Conservation (phyloP, 2,113 vertebrate species). For the Podarcis raffonei region DNA sequence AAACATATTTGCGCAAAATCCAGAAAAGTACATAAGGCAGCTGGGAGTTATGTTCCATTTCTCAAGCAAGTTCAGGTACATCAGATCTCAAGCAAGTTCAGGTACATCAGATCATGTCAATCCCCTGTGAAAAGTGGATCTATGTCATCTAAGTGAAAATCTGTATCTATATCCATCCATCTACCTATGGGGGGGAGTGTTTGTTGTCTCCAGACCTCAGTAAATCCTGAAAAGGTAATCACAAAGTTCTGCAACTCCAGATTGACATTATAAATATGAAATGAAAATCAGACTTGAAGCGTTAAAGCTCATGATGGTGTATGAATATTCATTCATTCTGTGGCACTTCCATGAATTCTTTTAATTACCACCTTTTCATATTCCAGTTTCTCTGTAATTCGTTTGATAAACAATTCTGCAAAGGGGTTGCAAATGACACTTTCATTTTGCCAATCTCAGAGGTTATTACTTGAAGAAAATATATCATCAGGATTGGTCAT, state of each 20-base stretch:
- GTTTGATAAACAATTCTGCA: not conserved
- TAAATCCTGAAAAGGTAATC: not conserved
- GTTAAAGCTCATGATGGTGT: not conserved
- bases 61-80: too few species aligned
- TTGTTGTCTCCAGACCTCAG: not conserved
- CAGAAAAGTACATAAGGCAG: too few species aligned
- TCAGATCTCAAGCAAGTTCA: too few species aligned
- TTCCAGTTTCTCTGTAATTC: slow-evolving; percentile 15
- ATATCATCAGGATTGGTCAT: not conserved
- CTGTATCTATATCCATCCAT: too few species aligned
- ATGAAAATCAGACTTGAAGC: slow-evolving; percentile 9
- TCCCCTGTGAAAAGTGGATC: too few species aligned
- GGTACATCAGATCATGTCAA: too few species aligned
- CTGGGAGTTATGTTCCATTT: too few species aligned
- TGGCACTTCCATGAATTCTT: not conserved
- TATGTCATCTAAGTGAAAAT: not conserved
- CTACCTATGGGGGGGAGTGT: not conserved
- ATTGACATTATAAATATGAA: slow-evolving; percentile 2
- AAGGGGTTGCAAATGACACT: not conserved
- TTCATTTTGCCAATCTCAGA: not conserved
- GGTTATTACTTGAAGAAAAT: slow-evolving; percentile 25
- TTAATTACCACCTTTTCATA: slow-evolving; percentile 1
- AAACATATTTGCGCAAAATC: too few species aligned
- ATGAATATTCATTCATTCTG: slow-evolving; percentile 15
- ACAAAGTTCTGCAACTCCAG: not conserved